These are phyloP conservation scores for Cheiracanthium punctorium DNA, from an alignment of 2,888 invertebrate genomes.

Conservation along the genomic window DNA sequence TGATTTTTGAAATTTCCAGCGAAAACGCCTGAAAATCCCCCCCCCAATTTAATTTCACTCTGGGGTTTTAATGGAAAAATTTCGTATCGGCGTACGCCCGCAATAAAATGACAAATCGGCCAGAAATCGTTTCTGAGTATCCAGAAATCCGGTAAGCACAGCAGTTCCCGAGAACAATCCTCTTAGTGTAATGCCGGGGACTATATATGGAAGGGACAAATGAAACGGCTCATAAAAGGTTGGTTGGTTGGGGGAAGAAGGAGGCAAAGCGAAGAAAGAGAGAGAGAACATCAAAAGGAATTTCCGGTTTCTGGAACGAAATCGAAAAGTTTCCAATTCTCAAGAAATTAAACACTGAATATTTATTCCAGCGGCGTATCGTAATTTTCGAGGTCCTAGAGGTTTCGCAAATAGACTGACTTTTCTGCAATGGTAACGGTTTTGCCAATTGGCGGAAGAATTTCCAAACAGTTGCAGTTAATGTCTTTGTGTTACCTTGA, in stretches of 20 bases:
- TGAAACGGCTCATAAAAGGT: not conserved
- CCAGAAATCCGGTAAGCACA: slow-evolving; percentile 41
- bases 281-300: not conserved
- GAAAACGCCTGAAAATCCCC: not conserved
- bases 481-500: too few relatives aligned
- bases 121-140: not conserved
- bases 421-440: not conserved
- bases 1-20: not conserved
- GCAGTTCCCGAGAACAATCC: not conserved
- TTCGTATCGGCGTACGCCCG: not conserved
- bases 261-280: not conserved
- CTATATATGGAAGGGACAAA: not conserved
- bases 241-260: too few relatives aligned
- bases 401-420: not conserved
- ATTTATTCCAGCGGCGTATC: not conserved
- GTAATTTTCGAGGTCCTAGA: not conserved
- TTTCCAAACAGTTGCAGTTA: too few relatives aligned
- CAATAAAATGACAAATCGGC: not conserved
- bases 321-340: not conserved
- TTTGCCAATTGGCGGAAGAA: too few relatives aligned
- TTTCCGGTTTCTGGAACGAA: not conserved
- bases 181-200: not conserved
- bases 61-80: not conserved
- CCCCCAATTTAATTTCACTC: slow-evolving; percentile 15
- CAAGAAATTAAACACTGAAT: slow-evolving; percentile 10